A percentile compares a stretch with the other conserved stretches of the same genome.
phyloP scores from a whole-genome alignment of 2,113 vertebrate species.

The Argyrosomus japonicus region DNA sequence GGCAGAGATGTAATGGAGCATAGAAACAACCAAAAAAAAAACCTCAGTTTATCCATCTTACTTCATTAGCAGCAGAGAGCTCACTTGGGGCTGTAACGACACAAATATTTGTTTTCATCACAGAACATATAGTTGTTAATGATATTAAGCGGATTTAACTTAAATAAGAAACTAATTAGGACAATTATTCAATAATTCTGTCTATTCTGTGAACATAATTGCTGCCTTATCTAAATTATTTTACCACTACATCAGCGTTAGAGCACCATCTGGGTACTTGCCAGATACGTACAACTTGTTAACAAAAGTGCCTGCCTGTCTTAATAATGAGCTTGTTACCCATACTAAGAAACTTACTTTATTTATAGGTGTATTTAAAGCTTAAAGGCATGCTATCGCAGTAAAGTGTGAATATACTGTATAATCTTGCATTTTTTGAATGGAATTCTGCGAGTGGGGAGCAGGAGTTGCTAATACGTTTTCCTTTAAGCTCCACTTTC shows the following conservation, averaged over 20 bases:
- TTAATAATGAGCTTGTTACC: constrained; percentile 52
- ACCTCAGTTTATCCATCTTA: constrained; percentile 17
- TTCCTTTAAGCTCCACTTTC: constrained; percentile 38
- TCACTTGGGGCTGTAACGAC: background rate
- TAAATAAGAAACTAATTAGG: constrained; percentile 42
- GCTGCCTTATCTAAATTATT: constrained; percentile 10
- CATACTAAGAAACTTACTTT: constrained; percentile 15
- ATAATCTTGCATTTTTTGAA: constrained; percentile 29
- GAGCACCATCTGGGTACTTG: constrained; percentile 27
- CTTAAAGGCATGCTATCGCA: constrained; percentile 21
- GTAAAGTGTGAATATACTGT: background rate
- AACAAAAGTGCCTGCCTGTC: constrained; percentile 39
- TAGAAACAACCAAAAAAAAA: background rate
- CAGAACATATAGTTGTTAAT: constrained; percentile 19
- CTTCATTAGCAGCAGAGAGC: background rate
- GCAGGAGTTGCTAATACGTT: constrained; percentile 20
- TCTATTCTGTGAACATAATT: constrained; percentile 32
- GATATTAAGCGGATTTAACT: background rate
- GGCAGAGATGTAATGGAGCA: constrained; percentile 14
- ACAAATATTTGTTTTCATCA: constrained; percentile 52
- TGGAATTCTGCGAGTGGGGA: constrained; percentile 2
- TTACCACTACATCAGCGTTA: constrained; percentile 18
- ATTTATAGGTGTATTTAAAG: constrained; percentile 27
- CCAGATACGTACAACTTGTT: constrained; percentile 44
- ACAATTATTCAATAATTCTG: background rate